Conservation (phyloP, 2,113 vertebrate genomes). For the Tringa solitaria region DNA sequence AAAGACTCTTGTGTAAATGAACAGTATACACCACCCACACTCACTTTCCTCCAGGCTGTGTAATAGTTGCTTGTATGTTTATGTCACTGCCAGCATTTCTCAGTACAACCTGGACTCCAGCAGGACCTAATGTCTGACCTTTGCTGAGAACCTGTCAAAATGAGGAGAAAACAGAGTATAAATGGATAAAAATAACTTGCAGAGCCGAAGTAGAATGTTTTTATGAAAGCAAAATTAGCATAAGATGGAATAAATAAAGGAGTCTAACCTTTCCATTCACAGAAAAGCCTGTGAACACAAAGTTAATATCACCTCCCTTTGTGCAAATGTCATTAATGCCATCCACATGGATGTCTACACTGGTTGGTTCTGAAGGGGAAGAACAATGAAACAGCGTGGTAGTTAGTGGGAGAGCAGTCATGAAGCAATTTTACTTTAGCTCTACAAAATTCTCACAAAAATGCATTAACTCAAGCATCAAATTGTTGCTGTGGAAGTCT, state of each 20-base stretch:
- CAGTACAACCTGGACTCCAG: slow-evolving; percentile 88
- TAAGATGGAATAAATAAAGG: background rate
- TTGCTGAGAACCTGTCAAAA: slow-evolving; percentile 89
- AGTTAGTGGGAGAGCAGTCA: background rate
- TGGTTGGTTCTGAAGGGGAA: slow-evolving; percentile 84
- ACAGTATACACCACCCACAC: slow-evolving; percentile 45
- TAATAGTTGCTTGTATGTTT: slow-evolving; percentile 83
- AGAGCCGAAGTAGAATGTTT: background rate
- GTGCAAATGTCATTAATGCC: slow-evolving; percentile 95
- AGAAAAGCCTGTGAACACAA: slow-evolving; percentile 95
- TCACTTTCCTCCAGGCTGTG: slow-evolving; percentile 92
- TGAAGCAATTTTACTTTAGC: background rate
- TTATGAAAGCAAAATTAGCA: background rate
- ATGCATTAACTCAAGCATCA: background rate
- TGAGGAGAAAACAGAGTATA: background rate
- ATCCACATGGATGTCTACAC: slow-evolving; percentile 92
- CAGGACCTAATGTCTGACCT: slow-evolving; percentile 87
- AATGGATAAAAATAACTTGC: background rate
- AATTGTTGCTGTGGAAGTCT: background rate
- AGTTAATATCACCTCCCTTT: slow-evolving; percentile 96
- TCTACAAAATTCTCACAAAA: background rate
- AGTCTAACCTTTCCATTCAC: slow-evolving; percentile 87
- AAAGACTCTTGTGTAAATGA: background rate
- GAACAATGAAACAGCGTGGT: background rate
- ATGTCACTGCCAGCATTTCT: slow-evolving; percentile 77